Base-by-base conservation (phyloP, 2,888 invertebrate species). In the Eremobia ochroleuca region DNA sequence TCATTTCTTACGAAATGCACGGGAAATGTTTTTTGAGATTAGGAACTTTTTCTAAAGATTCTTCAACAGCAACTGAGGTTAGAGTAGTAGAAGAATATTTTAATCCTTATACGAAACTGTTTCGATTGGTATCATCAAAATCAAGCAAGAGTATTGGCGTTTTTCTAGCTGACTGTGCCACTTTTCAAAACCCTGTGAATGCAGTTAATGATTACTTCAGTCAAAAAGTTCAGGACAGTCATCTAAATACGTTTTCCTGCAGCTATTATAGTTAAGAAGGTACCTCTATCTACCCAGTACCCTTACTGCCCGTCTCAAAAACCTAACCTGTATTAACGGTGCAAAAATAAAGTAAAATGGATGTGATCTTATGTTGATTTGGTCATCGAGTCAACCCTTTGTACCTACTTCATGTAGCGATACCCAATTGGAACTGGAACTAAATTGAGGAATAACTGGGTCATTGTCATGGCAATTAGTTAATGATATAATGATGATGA, bases 391-490 rank as follows among this genome's bases (percentile, higher is more conserved):
- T 68, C 52, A 37, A 71, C 31, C 25, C 52, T 55, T 28, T 6
- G 21, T 9, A 55, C 67, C 67, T 61, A 65, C 46, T 62, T 69
- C 11, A 34, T 34, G 40, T 70, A 81, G 28, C 70, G 31, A 70
- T 62, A 58, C 52, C 65, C 34, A 59, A 52, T 61, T 59, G 28
- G 40, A 67, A 64, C 58, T 9, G 28, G 40, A 67, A 64, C 58
- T 9, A 25, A 68, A 69, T 65, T 74, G 31, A 61, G 55, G 25
- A 66, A 59, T 77, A 80, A 74, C 52, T 77, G 49, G 76, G 64
- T 76, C 61, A 73, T 31, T 69, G 46, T 69, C 43, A 52, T 55
- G 9, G 11, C 59, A 81, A 80, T 77, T n/a, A n/a, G n/a, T n/a
- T n/a, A n/a, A n/a, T n/a, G n/a, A n/a, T n/a, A n/a, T n/a, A n/a